Evolutionary conservation across 2,888 invertebrate genomes (phyloP), one percentile per base, ranked within the genome.

Genomic region (Branchinecta sandiegonensis): DNA sequence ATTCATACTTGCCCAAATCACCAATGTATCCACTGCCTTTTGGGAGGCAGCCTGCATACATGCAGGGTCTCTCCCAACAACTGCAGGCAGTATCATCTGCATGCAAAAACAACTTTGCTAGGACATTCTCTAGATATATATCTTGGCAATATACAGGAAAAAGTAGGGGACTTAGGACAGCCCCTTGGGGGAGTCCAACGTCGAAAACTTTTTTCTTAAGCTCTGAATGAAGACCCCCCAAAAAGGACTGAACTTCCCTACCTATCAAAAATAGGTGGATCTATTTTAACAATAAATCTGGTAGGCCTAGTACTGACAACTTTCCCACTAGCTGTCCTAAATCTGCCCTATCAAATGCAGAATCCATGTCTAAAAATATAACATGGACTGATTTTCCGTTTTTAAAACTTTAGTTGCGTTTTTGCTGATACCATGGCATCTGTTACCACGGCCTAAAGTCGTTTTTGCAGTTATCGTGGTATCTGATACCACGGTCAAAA

Each of bases 121-220:
- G 50, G 50, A n/a, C 50, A 50, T 50, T 50, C n/a, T 50, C 50
- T n/a, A 50, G 50, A n/a, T n/a, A 11, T 50, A 50, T 50, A 11
- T 50, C 50, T 11, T n/a, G n/a, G n/a, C 11, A 50, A 50, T 50
- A 50, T 11, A 50, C 50, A 11, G 50, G n/a, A n/a, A 50, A 50
- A n/a, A 50, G 50, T 50, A 50, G n/a, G 11, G 50, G 50, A 50
- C 50, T 11, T 50, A 50, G 50, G n/a, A 50, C 50, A 50, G 50
- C 50, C 50, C 50, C 50, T n/a, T n/a, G n/a, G n/a, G n/a, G n/a
- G n/a, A n/a, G n/a, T n/a, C n/a, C n/a, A n/a, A n/a, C n/a, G n/a
- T 50, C 50, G 50, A 50, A 50, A 50, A 50, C 50, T 50, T 50
- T 50, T 50, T n/a, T 50, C 50, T 50, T 50, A 50, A 50, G n/a